Evolutionary conservation across 2,888 invertebrate species (phyloP), one percentile per base, ranked within the genome.

Genomic region (Allophyes oxyacanthae): DNA sequence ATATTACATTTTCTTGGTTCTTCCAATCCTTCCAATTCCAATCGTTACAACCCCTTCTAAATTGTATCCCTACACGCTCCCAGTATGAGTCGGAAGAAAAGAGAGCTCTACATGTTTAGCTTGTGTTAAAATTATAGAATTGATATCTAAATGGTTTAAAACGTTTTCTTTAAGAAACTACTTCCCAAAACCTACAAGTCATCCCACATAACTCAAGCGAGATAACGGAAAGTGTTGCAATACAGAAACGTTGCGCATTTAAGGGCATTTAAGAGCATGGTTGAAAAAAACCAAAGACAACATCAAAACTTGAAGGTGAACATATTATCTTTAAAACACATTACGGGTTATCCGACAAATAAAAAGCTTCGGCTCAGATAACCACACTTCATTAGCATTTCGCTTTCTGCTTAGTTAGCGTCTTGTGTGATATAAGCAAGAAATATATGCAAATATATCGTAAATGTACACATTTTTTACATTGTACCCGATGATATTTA

Each of bases 331-430:
- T 79, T 78, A 75, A 85, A 87, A 85, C 79, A 85, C 85, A 86
- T 87, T 85, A 86, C 84, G 75, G 74, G 77, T 83, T 87, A 86
- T 87, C 81, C 77, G 68, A 79, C 76, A 83, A 85, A 86, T 87
- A 85, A 87, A 86, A 86, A 81, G 77, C 72, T 60, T 71, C 71
- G 26, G 49, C 63, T 63, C 72, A 77, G 81, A 86, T 87, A 86
- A 82, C 81, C 81, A 75, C 82, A 79, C 83, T 83, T 87, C 86
- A 87, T 87, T 87, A 85, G 82, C 85, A 87, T 86, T 81, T 81
- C 62, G 78, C 73, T 76, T 66, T 79, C 76, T 75, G 72, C 79
- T 81, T 75, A 77, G 81, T 82, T 82, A 78, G 73, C 72, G 68
- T 68, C 72, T 71, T 74, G 64, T 75, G 72, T 69, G 73, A 79